Base-by-base conservation (phyloP, 1,140 invertebrate genomes). In the Sesamia nonagrioides region DNA sequence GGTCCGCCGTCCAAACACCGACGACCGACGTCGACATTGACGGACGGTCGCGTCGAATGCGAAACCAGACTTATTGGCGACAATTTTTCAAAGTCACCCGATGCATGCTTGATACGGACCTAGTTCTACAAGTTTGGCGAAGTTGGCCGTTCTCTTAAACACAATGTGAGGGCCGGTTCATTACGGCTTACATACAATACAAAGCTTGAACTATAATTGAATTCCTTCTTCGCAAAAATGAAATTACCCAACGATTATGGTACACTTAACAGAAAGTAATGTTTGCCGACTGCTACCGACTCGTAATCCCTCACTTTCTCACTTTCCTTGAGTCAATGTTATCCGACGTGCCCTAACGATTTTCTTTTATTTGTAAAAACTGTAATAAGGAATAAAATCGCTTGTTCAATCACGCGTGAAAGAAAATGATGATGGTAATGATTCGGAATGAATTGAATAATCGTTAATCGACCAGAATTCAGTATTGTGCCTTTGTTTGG, bases 1-100 rank as follows among this genome's bases (percentile, higher is more conserved):
- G 61, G 76, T 42, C 33, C 48, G 63, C 45, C 18, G 48, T 17
- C 52, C 78, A 78, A 72, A 69, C 73, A 81, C 76, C 78, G 58
- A 54, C 72, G 54, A 81, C 76, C 79, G 58, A 40, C 72, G 54
- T 3, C 83, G 89, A 92, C 90, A 89, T 81, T 90, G 88, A 92
- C 88, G 81, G 86, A 91, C 87, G 86, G 89, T 85, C 78, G 77
- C 61, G 66, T 69, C 75, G 84, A 90, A 86, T 86, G 85, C 86
- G 85, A 89, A 87, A 87, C 87, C 82, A 88, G 86, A 89, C 87
- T 91, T 91, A 93, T 91, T 91, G 87, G 84, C 37, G 79, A 88
- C 89, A 61, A 93, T 92, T 85, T 85, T 86, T 93, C 91, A 92
- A 89, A 77, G 90, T 93, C 86, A 82, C 77, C 42, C 61, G 80